Base-by-base conservation (phyloP, 1,140 invertebrate species). In the Calliphora vicina region DNA sequence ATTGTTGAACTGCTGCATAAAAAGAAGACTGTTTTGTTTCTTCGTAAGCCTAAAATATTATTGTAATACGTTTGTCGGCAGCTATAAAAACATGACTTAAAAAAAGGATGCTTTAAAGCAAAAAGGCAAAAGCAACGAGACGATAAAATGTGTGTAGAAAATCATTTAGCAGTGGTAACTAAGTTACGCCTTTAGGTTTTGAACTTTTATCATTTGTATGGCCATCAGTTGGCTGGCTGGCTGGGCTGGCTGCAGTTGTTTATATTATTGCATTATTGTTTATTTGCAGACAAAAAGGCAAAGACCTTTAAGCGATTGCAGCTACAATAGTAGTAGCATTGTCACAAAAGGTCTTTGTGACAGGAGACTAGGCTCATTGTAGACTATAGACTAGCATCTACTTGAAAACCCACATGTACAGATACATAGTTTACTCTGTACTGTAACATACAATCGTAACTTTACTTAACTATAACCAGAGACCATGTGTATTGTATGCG, bases 1-100 rank as follows among this genome's bases (percentile, higher is more conserved):
- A 67, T 10, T 67, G 61, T 67, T 57, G n/a, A 17, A n/a, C 13
- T 17, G 15, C 12, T 2, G 17, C n/a, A 61, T n/a, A 67, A 20
- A 25, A 10, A 23, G 0, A 20, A 20, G 25, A 12, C 1, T 23
- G 23, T 67, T 67, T 8, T 67, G 17, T 25, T 26, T 26, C 6
- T 12, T 27, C 35, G 26, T 57, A 57, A n/a, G 78, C 25, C 61
- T 23, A 35, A 82, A 67, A 72, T 67, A 73, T 72, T 82, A 57
- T 35, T 45, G 20, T 43, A 27, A 82, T 67, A 67, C 42, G n/a
- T 26, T 71, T 42, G 35, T 72, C 61, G 67, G 61, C 81, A 13
- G 20, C 35, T 8, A 43, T 82, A 82, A 72, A 82, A 35, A 25
- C 45, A 67, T n/a, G 2, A 67, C 5, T 20, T 12, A 67, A 23